Evolutionary conservation across 2,113 vertebrate species (phyloP), one percentile per base, ranked within the genome.

Genomic region (Epinephelus lanceolatus): DNA sequence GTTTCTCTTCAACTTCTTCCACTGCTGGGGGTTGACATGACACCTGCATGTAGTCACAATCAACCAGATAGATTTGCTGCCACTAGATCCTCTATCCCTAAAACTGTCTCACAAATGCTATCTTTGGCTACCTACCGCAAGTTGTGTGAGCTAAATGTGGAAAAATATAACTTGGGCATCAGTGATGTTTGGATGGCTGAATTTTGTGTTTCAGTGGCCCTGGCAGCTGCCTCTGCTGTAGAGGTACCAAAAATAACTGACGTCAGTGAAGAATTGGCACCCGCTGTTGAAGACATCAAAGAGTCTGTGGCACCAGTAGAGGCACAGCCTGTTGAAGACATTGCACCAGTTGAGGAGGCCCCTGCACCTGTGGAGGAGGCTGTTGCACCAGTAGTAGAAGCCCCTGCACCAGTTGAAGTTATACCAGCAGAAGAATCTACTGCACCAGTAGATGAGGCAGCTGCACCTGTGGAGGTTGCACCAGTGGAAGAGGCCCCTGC

Each of bases 151-250:
- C 76, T 73, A 4, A 62, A 78, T 77, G 23, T 78, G 37, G 14
- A 5, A 51, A 78, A 75, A 25, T 78, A 25, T 74, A 53, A 57
- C 56, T 67, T 72, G 53, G 76, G 53, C 66, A 63, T 88, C 72
- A 90, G 80, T 92, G 88, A 94, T 87, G 23, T 86, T 75, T 88
- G 85, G 92, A 76, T 90, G 87, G 85, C 81, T 94, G 81, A 81
- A 78, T 94, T 95, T 88, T 95, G 83, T 95, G 85, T 96, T 96
- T 75, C 94, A 96, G 95, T 88, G 78, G 23, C 88, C 62, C 68
- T 93, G 85, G 84, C 88, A 65, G 91, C 88, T 68, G 90, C 91
- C 52, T 92, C 94, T 68, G 15, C 53, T 14, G 4, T 78, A 66
- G 84, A 88, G 17, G 69, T 65, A 67, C 68, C 11, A 70, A 85